These are phyloP conservation scores for Leucophenga varia DNA, from an alignment of 1,140 invertebrate genomes.

Conservation along the genomic window DNA sequence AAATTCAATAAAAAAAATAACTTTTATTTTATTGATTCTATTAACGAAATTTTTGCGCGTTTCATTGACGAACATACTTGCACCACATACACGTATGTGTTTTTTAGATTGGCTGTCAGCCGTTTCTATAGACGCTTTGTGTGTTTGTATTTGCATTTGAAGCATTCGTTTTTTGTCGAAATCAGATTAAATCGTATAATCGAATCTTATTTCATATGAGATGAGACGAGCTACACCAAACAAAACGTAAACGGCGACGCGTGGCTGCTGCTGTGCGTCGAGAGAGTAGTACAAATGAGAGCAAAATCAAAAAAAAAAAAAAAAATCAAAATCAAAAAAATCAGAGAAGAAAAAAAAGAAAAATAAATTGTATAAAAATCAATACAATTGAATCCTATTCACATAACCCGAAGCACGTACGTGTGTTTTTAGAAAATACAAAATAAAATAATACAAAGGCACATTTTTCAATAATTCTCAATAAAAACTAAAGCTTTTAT, in stretches of 20 bases:
- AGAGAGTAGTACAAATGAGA: conserved; percentile 27
- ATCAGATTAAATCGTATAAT: conserved; percentile 54
- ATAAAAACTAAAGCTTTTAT: too few relatives aligned
- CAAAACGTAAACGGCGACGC: conserved; percentile 49
- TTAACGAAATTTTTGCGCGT: too few relatives aligned
- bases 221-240: too few relatives aligned
- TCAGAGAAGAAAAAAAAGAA: conserved; percentile 9
- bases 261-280: conserved; percentile 39
- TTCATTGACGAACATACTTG: too few relatives aligned
- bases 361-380: conserved; percentile 41
- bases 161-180: conserved; percentile 54
- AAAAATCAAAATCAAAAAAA: conserved; percentile 13
- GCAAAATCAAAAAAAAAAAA: conserved; percentile 9
- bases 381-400: conserved; percentile 53
- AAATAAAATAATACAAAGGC: conserved; percentile 10
- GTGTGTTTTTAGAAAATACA: conserved; percentile 36
- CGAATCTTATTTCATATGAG: conserved; percentile 47
- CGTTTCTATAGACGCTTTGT: not conserved
- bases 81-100: too few relatives aligned
- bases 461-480: too few relatives aligned
- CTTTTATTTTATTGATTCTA: too few relatives aligned
- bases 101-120: too few relatives aligned
- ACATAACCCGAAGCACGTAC: conserved; percentile 47
- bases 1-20: too few relatives aligned
- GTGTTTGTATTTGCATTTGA: conserved; percentile 49